Base-by-base conservation (phyloP, 2,797 vertebrate genomes). In the Chrysocyon brachyurus region DNA sequence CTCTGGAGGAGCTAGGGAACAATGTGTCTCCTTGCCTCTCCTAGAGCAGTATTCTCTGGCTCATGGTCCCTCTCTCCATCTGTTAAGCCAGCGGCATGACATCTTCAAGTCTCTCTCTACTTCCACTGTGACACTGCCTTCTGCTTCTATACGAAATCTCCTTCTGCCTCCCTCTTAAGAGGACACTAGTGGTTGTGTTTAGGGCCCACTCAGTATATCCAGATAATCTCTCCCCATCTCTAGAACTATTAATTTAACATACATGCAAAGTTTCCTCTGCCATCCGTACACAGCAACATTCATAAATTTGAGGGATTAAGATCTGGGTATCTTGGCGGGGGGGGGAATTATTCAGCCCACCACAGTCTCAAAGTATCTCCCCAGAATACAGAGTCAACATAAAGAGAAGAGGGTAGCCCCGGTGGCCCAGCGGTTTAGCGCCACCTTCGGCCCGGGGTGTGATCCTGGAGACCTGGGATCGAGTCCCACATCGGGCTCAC, bases 331-430 rank as follows among this genome's bases (percentile, higher is more conserved):
- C 24, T 84, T 63, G n/a, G 54, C 11, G 36, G 56, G 52, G 7
- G 19, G 36, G 56, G 52, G 7, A 59, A n/a, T 83, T 84, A 59
- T 52, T 77, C 52, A 77, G 59, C 59, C 26, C 70, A 33, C 56
- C 94, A 93, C n/a, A 61, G 3, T 88, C 21, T 93, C 61, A 85
- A 78, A 90, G 63, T 78, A 57, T 46, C 40, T 85, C 46, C 16
- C 86, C 10, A 93, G 28, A 79, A 93, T 56, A 81, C 6, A 61
- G 8, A 57, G 14, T 84, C 88, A 52, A 68, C 40, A 77, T 21
- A 95, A 88, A 92, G 15, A 68, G 9, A 36, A 52, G 61, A 83
- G 28, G 40, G 6, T 46, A 59, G 59, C 52, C 19, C 24, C 9
- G 21, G 24, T 36, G 77, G 36, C 66, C 2, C 7, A 46, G 40